Evolutionary conservation across 2,113 vertebrate species (phyloP).

Genomic region (Notarius lentiginosus): DNA sequence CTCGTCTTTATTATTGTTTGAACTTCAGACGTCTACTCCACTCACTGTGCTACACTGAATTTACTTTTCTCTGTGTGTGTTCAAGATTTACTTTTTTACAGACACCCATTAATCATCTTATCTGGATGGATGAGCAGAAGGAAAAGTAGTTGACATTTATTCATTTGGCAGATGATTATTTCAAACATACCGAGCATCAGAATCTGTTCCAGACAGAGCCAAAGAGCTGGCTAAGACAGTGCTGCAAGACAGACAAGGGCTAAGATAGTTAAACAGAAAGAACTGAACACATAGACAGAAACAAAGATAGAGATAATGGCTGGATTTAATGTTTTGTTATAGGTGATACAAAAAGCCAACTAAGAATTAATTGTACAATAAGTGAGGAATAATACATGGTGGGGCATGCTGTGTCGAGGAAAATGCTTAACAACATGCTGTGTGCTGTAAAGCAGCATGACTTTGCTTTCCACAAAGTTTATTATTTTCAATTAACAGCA

Average conservation of each 20-base stretch:
- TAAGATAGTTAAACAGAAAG: background rate
- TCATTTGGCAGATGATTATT: background rate
- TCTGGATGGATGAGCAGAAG: background rate
- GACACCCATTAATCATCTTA: background rate
- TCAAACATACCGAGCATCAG: background rate
- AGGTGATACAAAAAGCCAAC: background rate
- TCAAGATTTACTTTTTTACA: background rate
- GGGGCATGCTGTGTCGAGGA: background rate
- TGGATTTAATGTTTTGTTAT: background rate
- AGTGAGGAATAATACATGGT: background rate
- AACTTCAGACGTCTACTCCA: background rate
- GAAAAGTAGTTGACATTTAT: background rate
- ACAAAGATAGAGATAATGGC: background rate
- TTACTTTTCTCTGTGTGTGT: background rate
- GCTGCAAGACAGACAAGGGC: background rate
- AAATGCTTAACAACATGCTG: background rate
- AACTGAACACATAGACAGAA: background rate
- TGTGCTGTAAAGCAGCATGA: background rate
- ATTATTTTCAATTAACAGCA: background rate
- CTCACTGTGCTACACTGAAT: background rate
- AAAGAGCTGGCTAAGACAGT: background rate
- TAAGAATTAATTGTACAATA: background rate
- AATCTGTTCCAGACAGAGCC: background rate
- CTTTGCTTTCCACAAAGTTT: background rate
- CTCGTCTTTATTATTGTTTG: constrained; percentile 12